Evolutionary conservation across 2,797 vertebrate genomes (phyloP), one percentile per base, ranked within the genome.

Genomic region (Phrynocephalus guinanensis): DNA sequence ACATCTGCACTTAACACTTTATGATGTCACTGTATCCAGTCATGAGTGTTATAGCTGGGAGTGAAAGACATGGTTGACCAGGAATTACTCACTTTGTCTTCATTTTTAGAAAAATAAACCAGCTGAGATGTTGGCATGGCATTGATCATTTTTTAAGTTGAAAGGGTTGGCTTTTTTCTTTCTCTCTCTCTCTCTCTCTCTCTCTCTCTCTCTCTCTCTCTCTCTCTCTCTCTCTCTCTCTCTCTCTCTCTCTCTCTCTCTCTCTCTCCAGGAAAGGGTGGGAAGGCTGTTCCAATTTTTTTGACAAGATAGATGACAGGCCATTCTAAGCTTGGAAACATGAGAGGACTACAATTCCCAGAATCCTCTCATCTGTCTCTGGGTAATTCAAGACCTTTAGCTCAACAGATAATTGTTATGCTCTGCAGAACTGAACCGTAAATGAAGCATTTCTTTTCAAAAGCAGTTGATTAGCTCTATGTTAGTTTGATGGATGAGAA

Each of bases 31-130:
- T 0, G n/a, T n/a, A 20, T 85, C 50, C 78, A 0, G 20, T 87
- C 92, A 83, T 79, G 16, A 90, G 82, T 82, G 79, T 81, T 84
- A 87, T 91, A 86, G 38, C 83, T 10, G 4, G 50, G 68, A 87
- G 86, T 89, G 5, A 26, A 85, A 90, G 87, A 81, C 86, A n/a
- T 0, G 72, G 0, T 8, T 1, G 60, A 86, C 24, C 6, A 3
- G 50, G 88, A 91, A 83, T 83, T 24, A 10, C 60, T 67, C 60
- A 0, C 2, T 26, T 66, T 86, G 83, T 1, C 0, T 1, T 66
- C 24, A 0, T 77, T 52, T 85, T 52, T 60, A 76, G 13, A 56
- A 56, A 63, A 83, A 72, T 16, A 6, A 87, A 33, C 48, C 0
- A 44, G 0, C 0, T 7, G 48, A 70, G 71, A 73, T 10, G 48